Evolutionary conservation across 2,888 invertebrate genomes (phyloP).

Genomic region (Caenorhabditis japonica): DNA sequence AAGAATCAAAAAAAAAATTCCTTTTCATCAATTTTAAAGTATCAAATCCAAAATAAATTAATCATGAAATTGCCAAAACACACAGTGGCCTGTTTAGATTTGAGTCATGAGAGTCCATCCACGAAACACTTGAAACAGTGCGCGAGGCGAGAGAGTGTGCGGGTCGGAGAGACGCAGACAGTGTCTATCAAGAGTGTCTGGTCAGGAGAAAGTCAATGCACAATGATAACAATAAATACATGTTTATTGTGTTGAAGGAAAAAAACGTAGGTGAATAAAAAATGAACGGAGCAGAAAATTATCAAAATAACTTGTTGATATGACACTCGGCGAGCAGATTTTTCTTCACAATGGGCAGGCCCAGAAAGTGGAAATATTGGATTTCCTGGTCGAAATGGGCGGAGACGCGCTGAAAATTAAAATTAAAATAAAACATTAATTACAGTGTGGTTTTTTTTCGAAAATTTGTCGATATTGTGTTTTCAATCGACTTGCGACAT

Average conservation of each 20-base stretch:
- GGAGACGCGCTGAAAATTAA: constrained; percentile 36
- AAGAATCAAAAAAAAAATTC: too few species aligned
- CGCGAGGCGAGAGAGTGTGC: constrained; percentile 1
- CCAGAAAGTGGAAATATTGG: constrained; percentile 42
- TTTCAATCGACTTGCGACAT: too few species aligned
- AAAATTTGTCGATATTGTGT: too few species aligned
- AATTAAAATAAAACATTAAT: neutral
- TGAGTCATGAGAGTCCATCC: neutral
- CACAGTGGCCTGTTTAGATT: too few species aligned
- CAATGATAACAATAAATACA: constrained; percentile 22
- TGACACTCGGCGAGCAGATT: constrained; percentile 47
- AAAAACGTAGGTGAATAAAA: constrained; percentile 1
- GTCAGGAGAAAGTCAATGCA: neutral
- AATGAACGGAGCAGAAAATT: constrained; percentile 1
- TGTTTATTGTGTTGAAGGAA: constrained; percentile 6
- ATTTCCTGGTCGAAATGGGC: constrained; percentile 48
- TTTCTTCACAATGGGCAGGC: constrained; percentile 40
- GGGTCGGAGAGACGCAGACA: constrained; percentile 9
- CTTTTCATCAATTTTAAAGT: too few species aligned
- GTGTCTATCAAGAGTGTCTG: constrained; percentile 17
- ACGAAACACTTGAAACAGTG: constrained; percentile 23
- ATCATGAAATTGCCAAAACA: too few species aligned
- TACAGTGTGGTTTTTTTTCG: neutral
- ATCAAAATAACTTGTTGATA: constrained; percentile 31
- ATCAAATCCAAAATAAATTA: too few species aligned